A percentile compares a stretch with the other conserved stretches of the same genome.
Evolutionary conservation across 2,888 invertebrate species (phyloP).

Genomic region (Mimachlamys varia): DNA sequence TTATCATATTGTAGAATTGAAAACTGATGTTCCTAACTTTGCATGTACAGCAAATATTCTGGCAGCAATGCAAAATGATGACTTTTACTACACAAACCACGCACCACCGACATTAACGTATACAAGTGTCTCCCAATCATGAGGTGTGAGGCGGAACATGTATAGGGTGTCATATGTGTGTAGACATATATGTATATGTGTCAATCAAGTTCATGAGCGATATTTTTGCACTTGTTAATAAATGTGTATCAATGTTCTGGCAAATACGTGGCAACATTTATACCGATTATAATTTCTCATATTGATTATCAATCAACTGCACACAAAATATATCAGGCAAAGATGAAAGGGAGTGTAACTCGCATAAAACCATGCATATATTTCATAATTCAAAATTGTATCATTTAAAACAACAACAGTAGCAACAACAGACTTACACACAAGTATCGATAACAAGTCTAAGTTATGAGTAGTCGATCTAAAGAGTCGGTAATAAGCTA

Average conservation of each 20-base stretch:
- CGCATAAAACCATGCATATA: slow-evolving; percentile 16
- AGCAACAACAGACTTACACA: neutral
- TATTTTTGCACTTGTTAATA: neutral
- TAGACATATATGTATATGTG: neutral
- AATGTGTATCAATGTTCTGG: neutral
- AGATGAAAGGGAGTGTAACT: neutral
- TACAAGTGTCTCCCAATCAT: neutral
- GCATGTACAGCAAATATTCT: slow-evolving; percentile 36
- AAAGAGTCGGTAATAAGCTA: neutral
- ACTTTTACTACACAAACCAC: neutral
- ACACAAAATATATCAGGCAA: neutral
- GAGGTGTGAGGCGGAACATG: neutral
- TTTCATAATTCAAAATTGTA: neutral
- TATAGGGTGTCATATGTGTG: neutral
- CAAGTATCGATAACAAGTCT: neutral
- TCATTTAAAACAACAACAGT: neutral
- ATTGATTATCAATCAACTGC: neutral
- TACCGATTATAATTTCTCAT: neutral
- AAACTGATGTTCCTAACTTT: slow-evolving; percentile 33
- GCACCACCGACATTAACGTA: neutral
- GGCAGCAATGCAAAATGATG: slow-evolving; percentile 11
- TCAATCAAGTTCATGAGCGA: neutral
- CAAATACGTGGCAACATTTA: neutral
- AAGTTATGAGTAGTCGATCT: neutral
- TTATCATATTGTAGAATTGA: neutral